Evolutionary conservation across 2,113 vertebrate species (phyloP), one percentile per base, ranked within the genome.

Genomic region (Otus sunia): DNA sequence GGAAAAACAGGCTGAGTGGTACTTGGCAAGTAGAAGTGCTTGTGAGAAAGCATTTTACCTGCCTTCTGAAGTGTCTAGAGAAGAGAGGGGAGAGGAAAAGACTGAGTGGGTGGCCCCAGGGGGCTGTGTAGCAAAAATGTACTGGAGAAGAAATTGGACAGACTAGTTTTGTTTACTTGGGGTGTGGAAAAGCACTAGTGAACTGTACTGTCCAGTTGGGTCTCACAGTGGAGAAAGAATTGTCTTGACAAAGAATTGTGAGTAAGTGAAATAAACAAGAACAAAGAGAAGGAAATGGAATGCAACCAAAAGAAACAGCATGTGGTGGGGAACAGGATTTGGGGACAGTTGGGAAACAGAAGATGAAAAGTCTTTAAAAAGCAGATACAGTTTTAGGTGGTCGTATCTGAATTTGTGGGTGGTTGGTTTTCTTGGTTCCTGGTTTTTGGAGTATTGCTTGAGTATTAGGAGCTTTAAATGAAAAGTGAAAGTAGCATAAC

Each of bases 311-410:
- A 29, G 55, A 37, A 67, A 36, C 30, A 6, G 5, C 0, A 0
- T 1, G 4, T 3, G 0, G 1, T 69, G 34, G 47, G 66, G 66
- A 76, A 23, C 0, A 6, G n/a, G 32, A 71, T 62, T 9, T 49
- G 41, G 64, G 25, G 12, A 34, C 27, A 34, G 10, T 1, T 56
- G 53, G 75, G 72, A 71, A 52, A 43, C 0, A 0, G 36, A 55
- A 49, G 26, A 22, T 53, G 32, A n/a, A 30, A 74, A 72, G 25
- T 10, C 17, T 45, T 85, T 26, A 5, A 62, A 66, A 53, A 71
- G 26, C 10, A 47, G 43, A 4, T 59, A 5, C 4, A 32, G 14
- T 14, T 4, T 47, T 53, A 18, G 11, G n/a, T 25, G 2, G 27
- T 56, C 53, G 13, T 22, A 6, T 22, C 18, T 34, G 56, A 9